phyloP scores from a whole-genome alignment of 1,140 invertebrate species.

The Pseudomyrmex sp. region DNA sequence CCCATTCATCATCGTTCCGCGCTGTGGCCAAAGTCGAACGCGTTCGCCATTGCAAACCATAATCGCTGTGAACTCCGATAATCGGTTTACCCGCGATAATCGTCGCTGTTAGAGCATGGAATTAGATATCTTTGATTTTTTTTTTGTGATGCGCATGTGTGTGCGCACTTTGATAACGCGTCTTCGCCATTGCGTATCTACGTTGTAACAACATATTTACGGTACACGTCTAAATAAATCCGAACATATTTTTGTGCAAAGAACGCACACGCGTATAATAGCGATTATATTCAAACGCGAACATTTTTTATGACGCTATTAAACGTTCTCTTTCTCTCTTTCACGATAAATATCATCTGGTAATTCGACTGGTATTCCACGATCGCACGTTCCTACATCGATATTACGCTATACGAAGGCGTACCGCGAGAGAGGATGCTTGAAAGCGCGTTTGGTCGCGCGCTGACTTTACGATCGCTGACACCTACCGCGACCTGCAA shows the following conservation, averaged over 20 bases:
- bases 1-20: constrained; percentile 51
- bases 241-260: constrained; percentile 25
- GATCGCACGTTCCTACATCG: neutral
- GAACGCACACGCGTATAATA: constrained; percentile 76
- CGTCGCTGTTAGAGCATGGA: constrained; percentile 10
- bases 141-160: too few species aligned
- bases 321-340: constrained; percentile 33
- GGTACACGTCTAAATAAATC: neutral
- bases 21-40: constrained; percentile 14
- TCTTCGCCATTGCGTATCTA: neutral
- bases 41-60: constrained; percentile 32
- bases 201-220: constrained; percentile 4
- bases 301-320: constrained; percentile 53
- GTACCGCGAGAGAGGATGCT: constrained; percentile 37
- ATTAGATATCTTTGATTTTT: too few species aligned
- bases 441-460: constrained; percentile 68
- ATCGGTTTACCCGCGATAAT: constrained; percentile 19
- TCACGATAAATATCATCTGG: constrained; percentile 77
- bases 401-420: constrained; percentile 71
- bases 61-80: constrained; percentile 65
- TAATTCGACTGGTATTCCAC: constrained; percentile 72
- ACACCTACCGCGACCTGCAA: constrained; percentile 72
- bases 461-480: constrained; percentile 77
- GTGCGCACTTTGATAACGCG: neutral
- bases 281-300: constrained; percentile 75